A percentile compares a stretch with the other conserved stretches of the same genome.
These are phyloP conservation scores for Abrostola tripartita DNA, from an alignment of 2,888 invertebrate genomes.

Conservation along the genomic window DNA sequence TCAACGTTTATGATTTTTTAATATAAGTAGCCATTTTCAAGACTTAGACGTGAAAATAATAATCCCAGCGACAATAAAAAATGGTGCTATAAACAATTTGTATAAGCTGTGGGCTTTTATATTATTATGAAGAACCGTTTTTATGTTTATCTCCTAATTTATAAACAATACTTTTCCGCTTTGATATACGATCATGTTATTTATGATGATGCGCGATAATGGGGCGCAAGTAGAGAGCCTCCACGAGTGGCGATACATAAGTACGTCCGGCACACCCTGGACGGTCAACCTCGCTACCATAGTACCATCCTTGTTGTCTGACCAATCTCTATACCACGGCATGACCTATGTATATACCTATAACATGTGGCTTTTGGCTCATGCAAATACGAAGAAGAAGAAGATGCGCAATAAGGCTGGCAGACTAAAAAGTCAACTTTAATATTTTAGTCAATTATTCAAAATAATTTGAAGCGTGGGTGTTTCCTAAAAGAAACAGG, in stretches of 20 bases:
- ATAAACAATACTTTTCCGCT: constrained; percentile 27
- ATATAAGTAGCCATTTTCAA: not conserved
- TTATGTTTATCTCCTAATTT: not conserved
- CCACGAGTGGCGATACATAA: too few species aligned
- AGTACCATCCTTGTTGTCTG: too few species aligned
- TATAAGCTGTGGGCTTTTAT: not conserved
- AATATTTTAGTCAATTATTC: constrained; percentile 25
- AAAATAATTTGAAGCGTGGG: constrained; percentile 17
- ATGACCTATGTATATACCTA: too few species aligned
- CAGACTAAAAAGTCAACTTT: constrained; percentile 25
- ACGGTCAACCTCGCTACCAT: too few species aligned
- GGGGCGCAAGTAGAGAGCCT: constrained; percentile 2
- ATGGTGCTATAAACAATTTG: not conserved
- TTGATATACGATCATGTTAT: constrained; percentile 25
- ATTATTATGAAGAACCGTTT: not conserved
- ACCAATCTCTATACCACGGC: too few species aligned
- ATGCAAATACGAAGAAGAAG: too few species aligned
- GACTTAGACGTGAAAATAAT: constrained; percentile 7
- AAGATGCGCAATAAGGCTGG: not conserved
- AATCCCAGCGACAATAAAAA: constrained; percentile 10
- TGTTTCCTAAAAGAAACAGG: constrained; percentile 34
- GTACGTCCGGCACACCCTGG: too few species aligned
- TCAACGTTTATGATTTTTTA: constrained; percentile 21
- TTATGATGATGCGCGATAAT: constrained; percentile 15
- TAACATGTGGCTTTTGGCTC: too few species aligned